Conservation (phyloP, 2,113 vertebrate species). For the Vulpes ferrilata region DNA sequence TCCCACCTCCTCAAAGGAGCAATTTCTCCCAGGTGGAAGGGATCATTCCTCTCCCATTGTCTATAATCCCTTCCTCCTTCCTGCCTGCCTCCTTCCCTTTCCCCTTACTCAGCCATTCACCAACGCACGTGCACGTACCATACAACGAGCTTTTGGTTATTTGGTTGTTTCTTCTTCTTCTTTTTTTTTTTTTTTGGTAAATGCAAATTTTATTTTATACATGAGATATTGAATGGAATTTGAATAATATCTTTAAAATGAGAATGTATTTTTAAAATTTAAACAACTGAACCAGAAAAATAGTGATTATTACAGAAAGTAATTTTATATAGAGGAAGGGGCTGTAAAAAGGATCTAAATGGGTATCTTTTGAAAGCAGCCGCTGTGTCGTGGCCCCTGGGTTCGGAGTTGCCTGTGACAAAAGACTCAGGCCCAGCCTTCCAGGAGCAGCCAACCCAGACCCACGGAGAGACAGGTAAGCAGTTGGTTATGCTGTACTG, state of each 20-base stretch:
- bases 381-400: neutral
- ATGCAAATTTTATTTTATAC: constrained; percentile 53
- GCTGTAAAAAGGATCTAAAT: neutral
- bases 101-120: neutral
- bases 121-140: neutral
- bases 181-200: constrained; percentile 36
- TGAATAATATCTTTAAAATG: neutral
- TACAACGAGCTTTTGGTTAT: neutral
- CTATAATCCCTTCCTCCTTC: neutral
- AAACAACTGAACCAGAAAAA: constrained; percentile 31
- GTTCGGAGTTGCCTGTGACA: neutral
- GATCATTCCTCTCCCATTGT: neutral
- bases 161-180: neutral
- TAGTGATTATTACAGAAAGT: constrained; percentile 28
- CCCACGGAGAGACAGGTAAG: neutral
- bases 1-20: constrained; percentile 15
- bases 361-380: neutral
- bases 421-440: neutral
- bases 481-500: rapidly evolving
- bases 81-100: neutral
- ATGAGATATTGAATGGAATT: constrained; percentile 46
- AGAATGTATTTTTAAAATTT: no score
- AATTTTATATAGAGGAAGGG: neutral
- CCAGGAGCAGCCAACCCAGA: neutral
- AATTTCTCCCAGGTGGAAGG: neutral